Conservation (phyloP, 1,140 invertebrate genomes). For the Drosophila tristis region DNA sequence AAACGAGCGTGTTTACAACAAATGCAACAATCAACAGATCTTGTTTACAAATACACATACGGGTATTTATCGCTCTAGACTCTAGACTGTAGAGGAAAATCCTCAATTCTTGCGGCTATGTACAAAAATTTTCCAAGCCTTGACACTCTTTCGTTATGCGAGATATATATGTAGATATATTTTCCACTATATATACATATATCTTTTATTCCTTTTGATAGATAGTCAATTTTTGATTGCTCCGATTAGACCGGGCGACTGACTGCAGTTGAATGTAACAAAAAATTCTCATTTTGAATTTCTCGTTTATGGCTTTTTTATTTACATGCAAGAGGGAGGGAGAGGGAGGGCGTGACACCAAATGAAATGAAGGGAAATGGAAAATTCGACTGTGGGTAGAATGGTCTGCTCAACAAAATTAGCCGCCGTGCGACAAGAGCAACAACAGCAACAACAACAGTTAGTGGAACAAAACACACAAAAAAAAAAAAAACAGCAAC, state of each 20-base stretch:
- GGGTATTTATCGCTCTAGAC: slow-evolving; percentile 2
- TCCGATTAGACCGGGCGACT: slow-evolving; percentile 27
- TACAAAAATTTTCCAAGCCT: slow-evolving; percentile 70
- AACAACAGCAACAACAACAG: too few relatives aligned
- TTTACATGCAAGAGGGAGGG: slow-evolving; percentile 46
- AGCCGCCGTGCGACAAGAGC: slow-evolving; percentile 51
- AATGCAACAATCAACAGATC: slow-evolving; percentile 30
- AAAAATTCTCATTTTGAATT: slow-evolving; percentile 41
- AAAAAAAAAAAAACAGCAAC: slow-evolving; percentile 33
- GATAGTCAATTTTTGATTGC: slow-evolving; percentile 48
- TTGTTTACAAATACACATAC: slow-evolving; percentile 73
- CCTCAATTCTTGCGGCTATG: slow-evolving; percentile 57
- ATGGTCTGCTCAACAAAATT: slow-evolving; percentile 45
- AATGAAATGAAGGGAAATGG: slow-evolving; percentile 28
- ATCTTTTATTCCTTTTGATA: slow-evolving; percentile 34
- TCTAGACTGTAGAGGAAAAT: slow-evolving; percentile 22
- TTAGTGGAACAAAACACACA: slow-evolving; percentile 12
- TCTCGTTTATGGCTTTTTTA: slow-evolving; percentile 66
- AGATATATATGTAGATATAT: background rate
- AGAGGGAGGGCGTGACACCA: too few relatives aligned
- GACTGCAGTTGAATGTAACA: slow-evolving; percentile 51
- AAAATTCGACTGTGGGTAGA: too few relatives aligned
- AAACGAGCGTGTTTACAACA: slow-evolving; percentile 76
- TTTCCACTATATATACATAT: slow-evolving; percentile 21
- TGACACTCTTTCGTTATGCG: slow-evolving; percentile 68